Base-by-base conservation (phyloP, 2,797 vertebrate genomes). In the Erpetoichthys calabaricus region DNA sequence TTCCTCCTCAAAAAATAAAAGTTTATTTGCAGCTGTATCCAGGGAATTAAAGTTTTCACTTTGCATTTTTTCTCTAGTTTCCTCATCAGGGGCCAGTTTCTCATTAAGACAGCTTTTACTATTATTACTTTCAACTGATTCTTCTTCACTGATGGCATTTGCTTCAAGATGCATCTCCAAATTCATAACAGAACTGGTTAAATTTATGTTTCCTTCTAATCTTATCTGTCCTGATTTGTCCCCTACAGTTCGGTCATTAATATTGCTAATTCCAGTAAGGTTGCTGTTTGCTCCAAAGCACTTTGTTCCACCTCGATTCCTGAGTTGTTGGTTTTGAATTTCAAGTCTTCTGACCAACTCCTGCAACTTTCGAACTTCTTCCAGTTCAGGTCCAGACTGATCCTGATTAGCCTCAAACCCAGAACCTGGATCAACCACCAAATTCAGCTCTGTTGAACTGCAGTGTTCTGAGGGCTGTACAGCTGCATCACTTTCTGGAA, bases 351-450 rank as follows among this genome's bases (percentile, higher is more conserved):
- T 75, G 41, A 94, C 87, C 0, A 94, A 85, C 74, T 94, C 90
- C 70, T 89, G 87, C 58, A 96, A 75, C 74, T 94, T 92, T 42
- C 83, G 76, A 43, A 94, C 89, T 79, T 96, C 90, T 61, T 89
- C 87, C 56, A 92, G 70, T 72, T 91, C 91, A 2, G 75, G 68
- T 58, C 71, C 84, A 7, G 75, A 73, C 43, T 80, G 73, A 55
- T 80, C 67, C 1, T 75, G 65, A 6, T 60, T 70, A 0, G 68
- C 68, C 8, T 70, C 73, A 0, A 64, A 65, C 51, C 74, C 69
- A 0, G 79, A 82, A 46, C 79, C 82, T 41, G 78, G 64, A 54
- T 61, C 69, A 1, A 79, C 70, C 44, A 67, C 75, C 47, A 84
- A 66, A 41, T 70, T 71, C 2, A 81, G 72, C 63, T 76, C 77